phyloP scores from a whole-genome alignment of 2,888 invertebrate species.

The Pterostichus madidus region DNA sequence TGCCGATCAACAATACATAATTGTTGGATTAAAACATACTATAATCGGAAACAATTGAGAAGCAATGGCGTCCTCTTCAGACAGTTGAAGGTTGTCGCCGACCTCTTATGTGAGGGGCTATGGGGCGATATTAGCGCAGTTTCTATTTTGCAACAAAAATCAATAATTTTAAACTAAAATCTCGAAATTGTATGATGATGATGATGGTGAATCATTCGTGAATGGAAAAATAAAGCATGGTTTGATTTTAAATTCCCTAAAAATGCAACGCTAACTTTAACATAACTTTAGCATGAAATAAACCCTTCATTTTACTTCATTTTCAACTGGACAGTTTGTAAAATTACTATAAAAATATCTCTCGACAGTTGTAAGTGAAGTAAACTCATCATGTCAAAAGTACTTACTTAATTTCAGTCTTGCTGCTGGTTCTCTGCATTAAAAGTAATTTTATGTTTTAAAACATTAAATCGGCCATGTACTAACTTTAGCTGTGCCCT shows the following conservation, averaged over 20 bases:
- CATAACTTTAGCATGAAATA: conserved; percentile 37
- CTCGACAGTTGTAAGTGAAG: conserved; percentile 18
- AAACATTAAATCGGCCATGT: conserved; percentile 86
- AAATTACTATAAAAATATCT: not conserved
- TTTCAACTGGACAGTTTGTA: not conserved
- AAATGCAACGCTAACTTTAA: conserved; percentile 60
- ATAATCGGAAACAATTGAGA: conserved; percentile 59
- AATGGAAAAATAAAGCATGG: conserved; percentile 60
- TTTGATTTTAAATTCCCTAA: conserved; percentile 39
- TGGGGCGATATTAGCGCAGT: conserved; percentile 55
- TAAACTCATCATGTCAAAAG: not conserved
- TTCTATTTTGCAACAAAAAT: conserved; percentile 62
- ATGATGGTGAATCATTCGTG: conserved; percentile 51
- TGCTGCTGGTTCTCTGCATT: conserved; percentile 68
- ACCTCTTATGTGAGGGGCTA: conserved; percentile 66
- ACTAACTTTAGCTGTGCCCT: conserved; percentile 86
- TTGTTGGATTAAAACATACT: conserved; percentile 14
- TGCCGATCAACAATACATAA: conserved; percentile 43
- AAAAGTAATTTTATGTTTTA: conserved; percentile 85
- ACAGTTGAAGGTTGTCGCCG: conserved; percentile 63
- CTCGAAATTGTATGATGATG: conserved; percentile 29
- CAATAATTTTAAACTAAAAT: conserved; percentile 54
- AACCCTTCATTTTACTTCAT: conserved; percentile 7
- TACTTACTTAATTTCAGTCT: conserved; percentile 46
- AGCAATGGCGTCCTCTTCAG: conserved; percentile 62